Conservation (phyloP, 2,888 invertebrate species). For the Notodonta dromedarius region DNA sequence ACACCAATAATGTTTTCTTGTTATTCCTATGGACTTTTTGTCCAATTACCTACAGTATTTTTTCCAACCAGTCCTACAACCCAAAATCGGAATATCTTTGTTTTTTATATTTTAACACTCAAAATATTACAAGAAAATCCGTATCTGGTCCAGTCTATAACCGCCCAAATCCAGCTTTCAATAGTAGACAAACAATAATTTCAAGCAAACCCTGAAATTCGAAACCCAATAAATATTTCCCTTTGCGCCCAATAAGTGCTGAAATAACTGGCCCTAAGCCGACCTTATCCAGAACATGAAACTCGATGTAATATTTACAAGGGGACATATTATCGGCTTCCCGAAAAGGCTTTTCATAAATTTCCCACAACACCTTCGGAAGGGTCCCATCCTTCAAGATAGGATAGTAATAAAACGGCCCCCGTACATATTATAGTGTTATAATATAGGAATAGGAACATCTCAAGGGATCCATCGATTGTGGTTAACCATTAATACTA, state of each 20-base stretch:
- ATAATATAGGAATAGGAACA: constrained; percentile 64
- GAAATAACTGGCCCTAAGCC: constrained; percentile 28
- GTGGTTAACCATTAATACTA: constrained; percentile 73
- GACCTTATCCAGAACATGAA: constrained; percentile 36
- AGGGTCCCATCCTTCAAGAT: constrained; percentile 65
- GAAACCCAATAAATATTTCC: neutral
- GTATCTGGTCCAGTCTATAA: no score
- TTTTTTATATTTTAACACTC: no score
- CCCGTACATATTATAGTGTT: constrained; percentile 73
- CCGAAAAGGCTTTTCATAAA: constrained; percentile 66
- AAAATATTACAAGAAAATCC: no score
- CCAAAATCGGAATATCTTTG: no score
- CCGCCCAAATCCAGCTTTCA: no score
- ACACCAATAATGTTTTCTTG: no score
- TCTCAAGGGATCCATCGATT: constrained; percentile 75
- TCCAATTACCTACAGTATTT: no score
- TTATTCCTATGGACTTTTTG: no score
- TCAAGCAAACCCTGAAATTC: neutral
- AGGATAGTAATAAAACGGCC: constrained; percentile 73
- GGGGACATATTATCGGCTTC: constrained; percentile 49
- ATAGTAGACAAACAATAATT: neutral
- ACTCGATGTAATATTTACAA: constrained; percentile 56
- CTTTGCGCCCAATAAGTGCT: constrained; percentile 8
- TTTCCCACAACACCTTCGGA: constrained; percentile 59
- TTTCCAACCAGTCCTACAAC: no score